Evolutionary conservation across 2,797 vertebrate species (phyloP).

Genomic region (Podarcis siculus): DNA sequence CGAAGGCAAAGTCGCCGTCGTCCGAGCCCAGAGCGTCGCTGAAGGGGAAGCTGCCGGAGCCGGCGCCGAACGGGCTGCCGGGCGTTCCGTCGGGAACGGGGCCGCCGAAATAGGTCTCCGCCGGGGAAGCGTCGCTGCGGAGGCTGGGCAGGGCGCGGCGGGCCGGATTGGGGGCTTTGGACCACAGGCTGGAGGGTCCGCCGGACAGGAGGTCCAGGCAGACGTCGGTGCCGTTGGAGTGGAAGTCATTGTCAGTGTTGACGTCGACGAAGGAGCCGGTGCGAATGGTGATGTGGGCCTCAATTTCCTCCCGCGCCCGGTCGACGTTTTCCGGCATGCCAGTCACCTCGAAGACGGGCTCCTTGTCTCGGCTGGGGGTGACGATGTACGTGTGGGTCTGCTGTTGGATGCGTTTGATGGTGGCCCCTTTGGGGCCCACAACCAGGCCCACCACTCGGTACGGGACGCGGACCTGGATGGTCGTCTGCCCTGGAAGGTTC

Average conservation of each 20-base stretch:
- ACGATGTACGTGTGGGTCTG: conserved; percentile 98
- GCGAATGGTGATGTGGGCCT: conserved; percentile 96
- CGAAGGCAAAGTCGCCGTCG: conserved; percentile 88
- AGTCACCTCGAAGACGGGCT: conserved; percentile 95
- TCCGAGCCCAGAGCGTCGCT: conserved; percentile 76
- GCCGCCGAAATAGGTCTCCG: conserved; percentile 81
- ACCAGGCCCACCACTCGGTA: conserved; percentile 96
- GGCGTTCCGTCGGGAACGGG: conserved; percentile 81
- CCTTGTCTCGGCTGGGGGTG: conserved; percentile 94
- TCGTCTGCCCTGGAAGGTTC: conserved; percentile 94
- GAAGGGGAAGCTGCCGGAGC: conserved; percentile 81
- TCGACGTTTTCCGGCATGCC: conserved; percentile 99
- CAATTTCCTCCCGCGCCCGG: conserved; percentile 93
- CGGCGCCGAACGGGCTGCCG: conserved; percentile 85
- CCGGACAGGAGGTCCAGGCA: conserved; percentile 90
- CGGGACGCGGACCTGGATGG: conserved; percentile 93
- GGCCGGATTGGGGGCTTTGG: conserved; percentile 80
- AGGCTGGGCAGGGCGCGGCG: conserved; percentile 65
- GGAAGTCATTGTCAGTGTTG: conserved; percentile 94
- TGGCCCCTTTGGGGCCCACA: conserved; percentile 96
- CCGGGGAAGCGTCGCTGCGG: conserved; percentile 71
- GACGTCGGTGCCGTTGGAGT: conserved; percentile 96
- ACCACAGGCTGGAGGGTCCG: conserved; percentile 83
- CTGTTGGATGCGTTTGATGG: conserved; percentile 98
- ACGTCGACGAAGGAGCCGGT: conserved; percentile 92